Evolutionary conservation across 2,797 vertebrate genomes (phyloP).

Genomic region (Ceryle rudis): DNA sequence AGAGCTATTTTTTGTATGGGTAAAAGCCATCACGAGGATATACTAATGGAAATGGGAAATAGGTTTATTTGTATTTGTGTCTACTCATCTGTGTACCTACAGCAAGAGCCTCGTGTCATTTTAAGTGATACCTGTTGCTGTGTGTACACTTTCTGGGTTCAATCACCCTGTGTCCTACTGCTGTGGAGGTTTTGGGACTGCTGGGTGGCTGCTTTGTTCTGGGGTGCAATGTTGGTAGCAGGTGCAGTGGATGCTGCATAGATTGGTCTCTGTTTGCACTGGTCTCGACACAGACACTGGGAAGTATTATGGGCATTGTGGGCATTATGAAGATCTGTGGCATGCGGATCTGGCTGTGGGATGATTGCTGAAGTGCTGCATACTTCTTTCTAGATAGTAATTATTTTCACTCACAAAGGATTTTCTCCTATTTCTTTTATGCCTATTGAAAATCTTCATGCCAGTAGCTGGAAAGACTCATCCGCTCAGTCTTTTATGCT

Average conservation of each 20-base stretch:
- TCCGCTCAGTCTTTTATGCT: neutral
- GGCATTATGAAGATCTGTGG: accelerated
- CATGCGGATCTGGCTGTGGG: neutral
- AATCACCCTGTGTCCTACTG: neutral
- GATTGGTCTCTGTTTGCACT: neutral
- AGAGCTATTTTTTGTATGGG: too few species aligned
- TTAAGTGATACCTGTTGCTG: neutral
- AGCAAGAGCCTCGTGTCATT: accelerated
- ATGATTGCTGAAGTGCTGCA: neutral
- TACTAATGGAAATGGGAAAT: neutral
- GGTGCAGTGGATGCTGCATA: neutral
- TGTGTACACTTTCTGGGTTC: neutral
- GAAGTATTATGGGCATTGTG: neutral
- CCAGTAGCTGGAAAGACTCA: neutral
- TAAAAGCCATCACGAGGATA: neutral
- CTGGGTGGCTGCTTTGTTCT: neutral
- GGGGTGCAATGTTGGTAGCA: neutral
- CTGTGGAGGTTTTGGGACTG: neutral
- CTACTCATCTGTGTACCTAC: neutral
- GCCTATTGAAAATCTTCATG: neutral
- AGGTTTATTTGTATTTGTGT: neutral
- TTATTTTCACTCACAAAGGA: neutral
- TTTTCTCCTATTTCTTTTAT: neutral
- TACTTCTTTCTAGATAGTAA: neutral
- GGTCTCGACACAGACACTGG: neutral